Evolutionary conservation across 2,888 invertebrate genomes (phyloP).

Genomic region (Theretra japonica): DNA sequence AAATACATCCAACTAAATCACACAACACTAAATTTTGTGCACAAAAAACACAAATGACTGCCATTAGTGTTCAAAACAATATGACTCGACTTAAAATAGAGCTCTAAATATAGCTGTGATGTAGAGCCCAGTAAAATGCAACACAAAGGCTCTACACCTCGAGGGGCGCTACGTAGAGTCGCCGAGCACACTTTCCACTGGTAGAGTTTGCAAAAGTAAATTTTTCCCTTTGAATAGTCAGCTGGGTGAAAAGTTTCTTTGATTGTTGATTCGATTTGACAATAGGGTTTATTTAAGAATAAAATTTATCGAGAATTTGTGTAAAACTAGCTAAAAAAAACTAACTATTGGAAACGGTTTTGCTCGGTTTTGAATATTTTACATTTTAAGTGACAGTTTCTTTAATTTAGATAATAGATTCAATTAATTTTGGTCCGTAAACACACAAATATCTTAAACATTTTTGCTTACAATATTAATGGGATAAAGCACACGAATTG

Average conservation of each 20-base stretch:
- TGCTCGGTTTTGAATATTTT: no score
- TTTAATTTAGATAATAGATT: no score
- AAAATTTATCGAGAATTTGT: background rate
- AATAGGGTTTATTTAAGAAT: background rate
- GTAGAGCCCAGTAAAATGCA: slow-evolving; percentile 2
- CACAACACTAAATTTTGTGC: background rate
- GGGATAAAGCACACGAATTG: no score
- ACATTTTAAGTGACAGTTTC: no score
- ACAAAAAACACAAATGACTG: background rate
- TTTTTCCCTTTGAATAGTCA: background rate
- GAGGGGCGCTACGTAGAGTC: slow-evolving; percentile 30
- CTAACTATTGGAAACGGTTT: background rate
- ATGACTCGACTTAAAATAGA: background rate
- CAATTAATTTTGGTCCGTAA: no score
- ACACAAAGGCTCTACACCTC: slow-evolving; percentile 34
- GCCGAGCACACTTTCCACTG: background rate
- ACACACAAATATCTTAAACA: no score
- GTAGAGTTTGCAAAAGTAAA: background rate
- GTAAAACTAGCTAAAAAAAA: no score
- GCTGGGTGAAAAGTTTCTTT: background rate
- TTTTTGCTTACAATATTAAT: no score
- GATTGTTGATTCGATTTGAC: slow-evolving; percentile 1
- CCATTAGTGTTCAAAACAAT: slow-evolving; percentile 3
- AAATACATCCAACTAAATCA: no score
- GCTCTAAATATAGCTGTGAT: slow-evolving; percentile 9